A percentile compares a stretch with the other conserved stretches of the same genome.
Evolutionary conservation across 2,797 vertebrate species (phyloP).

Genomic region (Hemitrygon akajei): DNA sequence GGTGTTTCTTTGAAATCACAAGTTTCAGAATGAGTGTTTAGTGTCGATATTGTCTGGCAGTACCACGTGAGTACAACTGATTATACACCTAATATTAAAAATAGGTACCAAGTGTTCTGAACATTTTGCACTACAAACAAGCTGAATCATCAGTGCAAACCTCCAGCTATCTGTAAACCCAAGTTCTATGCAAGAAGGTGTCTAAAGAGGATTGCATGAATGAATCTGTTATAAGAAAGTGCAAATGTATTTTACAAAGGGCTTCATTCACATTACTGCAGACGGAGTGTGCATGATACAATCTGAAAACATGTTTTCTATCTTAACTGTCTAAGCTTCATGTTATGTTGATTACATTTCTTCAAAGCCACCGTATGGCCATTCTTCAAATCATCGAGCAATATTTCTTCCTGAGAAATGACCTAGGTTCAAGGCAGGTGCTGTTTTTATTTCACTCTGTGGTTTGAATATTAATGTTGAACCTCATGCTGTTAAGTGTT

Average conservation of each 20-base stretch:
- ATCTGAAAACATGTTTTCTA: conserved; percentile 47
- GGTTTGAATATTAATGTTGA: conserved; percentile 44
- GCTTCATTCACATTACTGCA: background rate
- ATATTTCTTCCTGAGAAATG: conserved; percentile 46
- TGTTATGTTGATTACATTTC: conserved; percentile 55
- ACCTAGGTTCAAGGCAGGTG: conserved; percentile 46
- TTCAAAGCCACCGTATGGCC: conserved; percentile 46
- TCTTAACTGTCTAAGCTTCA: conserved; percentile 43
- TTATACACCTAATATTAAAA: background rate
- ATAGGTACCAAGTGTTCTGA: background rate
- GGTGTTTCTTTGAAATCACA: background rate
- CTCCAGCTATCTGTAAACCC: no score
- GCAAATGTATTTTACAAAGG: background rate
- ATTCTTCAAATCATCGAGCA: conserved; percentile 44
- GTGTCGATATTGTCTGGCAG: background rate
- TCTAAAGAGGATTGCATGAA: background rate
- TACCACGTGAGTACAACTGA: background rate
- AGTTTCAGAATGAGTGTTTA: background rate
- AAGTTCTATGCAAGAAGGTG: background rate
- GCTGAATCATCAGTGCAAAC: background rate
- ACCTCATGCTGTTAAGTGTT: conserved; percentile 37
- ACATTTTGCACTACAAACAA: background rate
- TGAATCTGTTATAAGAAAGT: background rate
- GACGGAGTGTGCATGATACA: conserved; percentile 38
- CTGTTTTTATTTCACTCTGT: conserved; percentile 46